Evolutionary conservation across 2,113 vertebrate species (phyloP), one percentile per base, ranked within the genome.

Genomic region (Leucopsar rothschildi): DNA sequence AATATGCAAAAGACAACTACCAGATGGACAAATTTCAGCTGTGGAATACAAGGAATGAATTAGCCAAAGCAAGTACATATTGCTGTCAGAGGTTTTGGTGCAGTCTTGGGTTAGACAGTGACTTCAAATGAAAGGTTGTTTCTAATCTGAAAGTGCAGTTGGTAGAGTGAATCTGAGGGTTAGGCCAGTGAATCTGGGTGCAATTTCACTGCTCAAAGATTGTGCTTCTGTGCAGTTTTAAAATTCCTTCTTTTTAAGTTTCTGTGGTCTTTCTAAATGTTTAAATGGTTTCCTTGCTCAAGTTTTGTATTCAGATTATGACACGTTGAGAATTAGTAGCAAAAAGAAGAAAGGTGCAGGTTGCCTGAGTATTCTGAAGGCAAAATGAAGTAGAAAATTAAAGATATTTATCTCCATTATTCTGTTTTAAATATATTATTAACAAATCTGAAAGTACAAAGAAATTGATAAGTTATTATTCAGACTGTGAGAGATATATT

Each of bases 401-500:
- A 97, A 97, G 89, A 96, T 97, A 96, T 94, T 97, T 97, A 96
- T 98, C 97, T 97, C 79, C 44, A 83, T 97, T 97, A 76, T 95
- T 97, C 49, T 71, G 55, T 95, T 93, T 93, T 86, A 94, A 95
- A 87, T 60, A 77, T 95, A 60, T 94, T 97, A 90, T 96, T 97
- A 97, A 85, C 42, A 92, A 93, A 92, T 95, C 50, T 81, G 60
- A 92, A 76, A 80, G 69, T 86, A 65, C 53, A 91, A 95, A 82
- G 80, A 93, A 80, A 94, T 60, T 64, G 70, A 69, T 82, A 91
- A 89, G 96, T 47, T 72, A 70, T 90, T 95, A 80, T 91, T 81
- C 70, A 88, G 63, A 44, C 57, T 92, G 27, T 68, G 61, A 93
- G 44, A 56, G 27, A 71, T 39, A 33, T 61, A 52, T 88, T 88